These are phyloP conservation scores for Siderastrea siderea DNA, from an alignment of 92 coral and sea anemone genomes.

Conservation along the genomic window DNA sequence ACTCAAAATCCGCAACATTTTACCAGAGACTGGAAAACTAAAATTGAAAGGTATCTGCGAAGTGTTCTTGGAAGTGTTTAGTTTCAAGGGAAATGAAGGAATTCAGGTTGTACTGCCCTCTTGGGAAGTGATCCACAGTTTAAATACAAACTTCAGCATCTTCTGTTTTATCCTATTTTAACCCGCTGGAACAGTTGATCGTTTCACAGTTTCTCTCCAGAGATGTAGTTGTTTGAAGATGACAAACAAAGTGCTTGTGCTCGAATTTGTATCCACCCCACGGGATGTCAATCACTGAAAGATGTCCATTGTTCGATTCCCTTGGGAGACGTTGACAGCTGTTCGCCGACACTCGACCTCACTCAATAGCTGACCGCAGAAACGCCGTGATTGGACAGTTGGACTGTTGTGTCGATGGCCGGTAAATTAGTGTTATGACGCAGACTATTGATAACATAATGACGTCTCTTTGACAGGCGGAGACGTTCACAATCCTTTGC, in stretches of 20 bases:
- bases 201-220: background rate
- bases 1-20: background rate
- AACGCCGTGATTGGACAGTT: conserved; percentile 19
- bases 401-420: conserved; percentile 37
- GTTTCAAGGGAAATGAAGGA: conserved; percentile 13
- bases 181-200: background rate
- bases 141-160: background rate
- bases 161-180: background rate
- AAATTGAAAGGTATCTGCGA: background rate
- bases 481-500: conserved; percentile 51
- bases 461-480: conserved; percentile 69
- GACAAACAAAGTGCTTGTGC: conserved; percentile 56
- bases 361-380: conserved; percentile 34
- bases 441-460: conserved; percentile 51
- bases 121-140: conserved; percentile 6
- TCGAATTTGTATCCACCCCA: conserved; percentile 17
- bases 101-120: background rate
- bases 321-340: conserved; percentile 70
- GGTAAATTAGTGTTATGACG: conserved; percentile 63
- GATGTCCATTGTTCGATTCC: conserved; percentile 59
- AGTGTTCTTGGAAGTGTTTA: background rate
- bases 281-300: conserved; percentile 25
- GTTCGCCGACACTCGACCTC: conserved; percentile 72
- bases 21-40: background rate
- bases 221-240: background rate